Conservation (phyloP, 2,797 vertebrate species). For the Eulemur rubriventer region DNA sequence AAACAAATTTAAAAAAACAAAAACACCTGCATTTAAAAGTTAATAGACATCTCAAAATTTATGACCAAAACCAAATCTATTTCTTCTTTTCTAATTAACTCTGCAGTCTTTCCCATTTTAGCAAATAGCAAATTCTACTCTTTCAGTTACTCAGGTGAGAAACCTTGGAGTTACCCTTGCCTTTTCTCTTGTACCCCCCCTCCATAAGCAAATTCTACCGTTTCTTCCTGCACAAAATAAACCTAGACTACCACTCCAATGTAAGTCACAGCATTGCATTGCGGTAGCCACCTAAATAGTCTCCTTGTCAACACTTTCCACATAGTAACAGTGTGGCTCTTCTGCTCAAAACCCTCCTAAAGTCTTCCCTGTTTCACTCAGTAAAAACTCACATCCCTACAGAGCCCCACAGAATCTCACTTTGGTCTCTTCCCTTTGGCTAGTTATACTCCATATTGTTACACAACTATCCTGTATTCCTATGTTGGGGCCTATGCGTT, state of each 20-base stretch:
- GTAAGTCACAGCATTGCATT: not conserved
- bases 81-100: not conserved
- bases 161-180: not conserved
- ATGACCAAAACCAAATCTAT: not conserved
- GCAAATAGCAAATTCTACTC: not conserved
- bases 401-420: not conserved
- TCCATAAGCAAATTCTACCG: not conserved
- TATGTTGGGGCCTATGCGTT: not conserved
- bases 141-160: not conserved
- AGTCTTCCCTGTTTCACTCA: not conserved
- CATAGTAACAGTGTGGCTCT: not conserved
- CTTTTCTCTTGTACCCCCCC: not conserved
- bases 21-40: not conserved
- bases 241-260: not conserved
- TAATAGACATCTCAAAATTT: constrained; percentile 25
- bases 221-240: not conserved
- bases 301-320: not conserved
- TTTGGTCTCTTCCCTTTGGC: not conserved
- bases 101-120: not conserved
- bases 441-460: not conserved
- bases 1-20: not conserved
- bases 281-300: not conserved
- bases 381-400: not conserved
- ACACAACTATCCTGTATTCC: not conserved
- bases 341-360: not conserved